Percentiles rank a stretch among this genome's conserved stretches.
These are phyloP conservation scores for Paramormyrops kingsleyae DNA, from an alignment of 2,113 vertebrate genomes.

Conservation along the genomic window DNA sequence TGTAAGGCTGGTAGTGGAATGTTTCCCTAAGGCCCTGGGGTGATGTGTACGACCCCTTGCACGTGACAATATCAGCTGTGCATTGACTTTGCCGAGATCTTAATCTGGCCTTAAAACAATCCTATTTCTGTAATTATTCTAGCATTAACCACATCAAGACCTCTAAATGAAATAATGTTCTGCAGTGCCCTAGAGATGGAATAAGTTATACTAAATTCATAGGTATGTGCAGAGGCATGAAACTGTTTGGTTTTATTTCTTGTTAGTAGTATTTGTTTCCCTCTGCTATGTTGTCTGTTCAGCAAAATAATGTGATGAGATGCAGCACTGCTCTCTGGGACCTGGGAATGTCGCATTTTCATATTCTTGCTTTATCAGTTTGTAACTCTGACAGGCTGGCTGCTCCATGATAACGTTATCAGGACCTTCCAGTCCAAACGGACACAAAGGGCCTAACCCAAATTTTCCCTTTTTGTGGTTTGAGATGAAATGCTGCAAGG, in stretches of 20 bases:
- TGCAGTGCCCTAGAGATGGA: neutral
- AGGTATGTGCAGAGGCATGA: neutral
- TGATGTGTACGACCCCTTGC: neutral
- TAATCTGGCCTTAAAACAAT: neutral
- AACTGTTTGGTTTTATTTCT: neutral
- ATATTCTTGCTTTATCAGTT: neutral
- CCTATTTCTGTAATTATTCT: neutral
- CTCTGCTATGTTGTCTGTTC: neutral
- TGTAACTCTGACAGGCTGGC: neutral
- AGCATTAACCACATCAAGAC: neutral
- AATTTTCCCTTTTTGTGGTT: neutral
- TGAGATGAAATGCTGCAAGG: neutral
- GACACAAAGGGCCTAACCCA: neutral
- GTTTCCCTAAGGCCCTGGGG: neutral
- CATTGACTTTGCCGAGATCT: neutral
- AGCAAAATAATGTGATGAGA: neutral
- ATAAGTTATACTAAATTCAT: neutral
- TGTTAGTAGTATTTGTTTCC: neutral
- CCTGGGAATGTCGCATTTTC: neutral
- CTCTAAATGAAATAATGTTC: neutral
- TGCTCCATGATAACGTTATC: neutral
- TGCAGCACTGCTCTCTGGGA: too few relatives aligned
- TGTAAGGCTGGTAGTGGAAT: conserved; percentile 4
- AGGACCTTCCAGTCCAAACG: neutral
- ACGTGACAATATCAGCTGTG: too few relatives aligned